These are phyloP conservation scores for Lasioglossum zephyrum DNA, from an alignment of 2,888 invertebrate genomes.

Conservation along the genomic window DNA sequence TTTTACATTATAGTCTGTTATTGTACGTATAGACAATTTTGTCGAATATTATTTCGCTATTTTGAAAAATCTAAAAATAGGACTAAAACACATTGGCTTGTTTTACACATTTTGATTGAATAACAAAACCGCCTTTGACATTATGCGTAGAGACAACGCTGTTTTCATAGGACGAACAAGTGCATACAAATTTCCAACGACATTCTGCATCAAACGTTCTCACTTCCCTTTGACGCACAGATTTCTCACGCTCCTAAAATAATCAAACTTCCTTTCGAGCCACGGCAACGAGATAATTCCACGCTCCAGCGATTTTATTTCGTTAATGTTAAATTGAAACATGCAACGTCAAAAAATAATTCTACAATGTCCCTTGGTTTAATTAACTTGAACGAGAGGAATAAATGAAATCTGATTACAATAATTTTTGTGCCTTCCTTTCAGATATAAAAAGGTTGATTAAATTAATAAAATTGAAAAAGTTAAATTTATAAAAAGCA, in stretches of 20 bases:
- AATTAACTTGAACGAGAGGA: background rate
- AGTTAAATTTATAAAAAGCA: no score
- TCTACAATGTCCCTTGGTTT: background rate
- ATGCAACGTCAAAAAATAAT: background rate
- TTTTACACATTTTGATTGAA: background rate
- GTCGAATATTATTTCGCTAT: background rate
- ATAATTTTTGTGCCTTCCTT: background rate
- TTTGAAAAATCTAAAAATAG: background rate
- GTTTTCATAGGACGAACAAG: background rate
- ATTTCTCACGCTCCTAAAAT: constrained; percentile 7
- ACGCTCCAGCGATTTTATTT: background rate
- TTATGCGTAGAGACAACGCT: background rate
- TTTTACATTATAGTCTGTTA: no score
- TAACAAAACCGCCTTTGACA: background rate
- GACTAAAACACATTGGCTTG: background rate
- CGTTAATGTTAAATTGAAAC: background rate
- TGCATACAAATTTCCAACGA: background rate
- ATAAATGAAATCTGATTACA: background rate
- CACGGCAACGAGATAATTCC: background rate
- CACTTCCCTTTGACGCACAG: background rate
- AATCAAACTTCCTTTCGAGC: constrained; percentile 9
- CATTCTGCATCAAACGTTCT: background rate
- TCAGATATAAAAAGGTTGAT: background rate
- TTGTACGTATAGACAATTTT: no score
- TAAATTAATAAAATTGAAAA: background rate